Conservation (phyloP, 2,888 invertebrate species). For the Cerastis leucographa region DNA sequence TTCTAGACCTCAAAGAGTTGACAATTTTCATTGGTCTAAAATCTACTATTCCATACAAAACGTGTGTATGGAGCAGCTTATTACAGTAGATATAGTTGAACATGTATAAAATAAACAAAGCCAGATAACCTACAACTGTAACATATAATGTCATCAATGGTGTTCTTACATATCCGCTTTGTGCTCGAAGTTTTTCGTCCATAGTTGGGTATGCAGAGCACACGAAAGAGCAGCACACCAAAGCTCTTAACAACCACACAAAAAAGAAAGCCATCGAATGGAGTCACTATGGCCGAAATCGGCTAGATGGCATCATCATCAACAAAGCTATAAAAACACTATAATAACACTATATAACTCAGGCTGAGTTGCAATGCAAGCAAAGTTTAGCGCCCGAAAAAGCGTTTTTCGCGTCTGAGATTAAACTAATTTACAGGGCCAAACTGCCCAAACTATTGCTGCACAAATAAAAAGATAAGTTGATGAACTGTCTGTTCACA, state of each 20-base stretch:
- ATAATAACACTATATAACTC: too few species aligned
- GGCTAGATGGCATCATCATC: not conserved
- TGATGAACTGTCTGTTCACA: not conserved
- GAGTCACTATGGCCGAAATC: not conserved
- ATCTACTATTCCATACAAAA: not conserved
- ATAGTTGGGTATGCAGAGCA: not conserved
- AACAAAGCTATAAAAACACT: not conserved
- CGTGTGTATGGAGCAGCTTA: not conserved
- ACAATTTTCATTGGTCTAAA: not conserved
- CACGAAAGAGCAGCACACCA: not conserved
- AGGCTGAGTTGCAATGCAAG: not conserved
- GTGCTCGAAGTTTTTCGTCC: not conserved
- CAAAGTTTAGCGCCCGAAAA: conserved; percentile 1
- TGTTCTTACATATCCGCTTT: not conserved
- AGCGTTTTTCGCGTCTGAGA: not conserved
- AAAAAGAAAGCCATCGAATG: not conserved
- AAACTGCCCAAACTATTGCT: not conserved
- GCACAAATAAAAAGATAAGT: not conserved
- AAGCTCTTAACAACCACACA: not conserved
- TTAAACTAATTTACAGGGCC: conserved; percentile 4
- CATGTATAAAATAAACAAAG: too few species aligned
- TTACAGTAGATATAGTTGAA: too few species aligned
- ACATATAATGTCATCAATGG: too few species aligned
- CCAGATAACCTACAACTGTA: too few species aligned
- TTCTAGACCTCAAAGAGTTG: not conserved